Base-by-base conservation (phyloP, 2,113 vertebrate genomes). In the Sturnus vulgaris region DNA sequence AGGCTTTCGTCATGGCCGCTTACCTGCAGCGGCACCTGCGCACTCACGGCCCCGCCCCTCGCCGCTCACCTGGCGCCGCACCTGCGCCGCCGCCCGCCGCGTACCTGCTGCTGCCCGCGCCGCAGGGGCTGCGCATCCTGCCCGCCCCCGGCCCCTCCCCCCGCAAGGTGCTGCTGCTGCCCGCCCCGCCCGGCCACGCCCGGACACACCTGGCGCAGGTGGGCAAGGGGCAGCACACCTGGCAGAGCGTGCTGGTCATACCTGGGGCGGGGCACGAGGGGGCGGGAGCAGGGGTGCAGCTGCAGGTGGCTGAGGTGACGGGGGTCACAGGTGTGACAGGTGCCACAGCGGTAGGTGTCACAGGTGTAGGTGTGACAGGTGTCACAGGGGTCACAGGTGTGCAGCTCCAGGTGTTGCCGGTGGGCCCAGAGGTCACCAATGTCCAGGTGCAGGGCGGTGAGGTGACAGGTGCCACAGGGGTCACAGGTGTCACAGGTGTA, bases 1-100 rank as follows among this genome's bases (percentile, higher is more conserved):
- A 99, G 44, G 98, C 98, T 87, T 99, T 99, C 2, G 98, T 98
- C 64, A 4, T 24, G 42, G 42, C 42, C 31, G 42, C 63, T 15
- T 65, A 46, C 42, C 63, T 65, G 63, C 63, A 33, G 63, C 10
- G 63, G 4, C 63, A 65, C 42, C 63, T 65, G 63, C 63, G 61
- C 40, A 64, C 61, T 13, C 61, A 64, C 40, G 61, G 61, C 61
- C 28, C 61, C 61, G 61, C 39, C 61, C 61, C 28, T 18, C 39
- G 12, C 2, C 39, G 39, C 60, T 9, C 60, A 5, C 60, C 39
- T 11, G 52, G 28, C 10, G 28, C 28, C 28, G 18, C 52, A 12
- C 52, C 52, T 28, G 27, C 52, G 9, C 13, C 56, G 15, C 20
- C 5, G 11, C 59, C 59, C 1, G 27, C 39, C 4, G 39, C 61